Conservation (phyloP, 2,888 invertebrate genomes). For the Acanthosepion lycidas region DNA sequence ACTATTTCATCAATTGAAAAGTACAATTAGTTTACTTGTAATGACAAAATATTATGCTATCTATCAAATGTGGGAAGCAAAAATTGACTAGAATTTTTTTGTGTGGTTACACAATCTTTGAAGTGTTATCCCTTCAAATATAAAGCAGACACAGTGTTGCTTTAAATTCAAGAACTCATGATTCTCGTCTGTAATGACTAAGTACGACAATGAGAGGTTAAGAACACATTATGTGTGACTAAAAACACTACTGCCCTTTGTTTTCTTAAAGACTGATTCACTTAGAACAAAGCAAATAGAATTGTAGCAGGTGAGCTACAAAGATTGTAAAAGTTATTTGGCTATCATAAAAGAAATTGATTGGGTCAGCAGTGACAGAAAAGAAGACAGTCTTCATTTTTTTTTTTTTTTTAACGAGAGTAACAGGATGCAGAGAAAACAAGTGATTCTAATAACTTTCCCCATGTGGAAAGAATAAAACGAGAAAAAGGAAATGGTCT, state of each 20-base stretch:
- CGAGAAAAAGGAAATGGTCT: background rate
- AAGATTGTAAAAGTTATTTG: background rate
- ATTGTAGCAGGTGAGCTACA: background rate
- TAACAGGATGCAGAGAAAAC: background rate
- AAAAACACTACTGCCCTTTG: background rate
- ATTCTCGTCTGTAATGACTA: background rate
- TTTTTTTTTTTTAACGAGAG: background rate
- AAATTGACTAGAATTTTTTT: too few relatives aligned
- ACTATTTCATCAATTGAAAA: too few relatives aligned
- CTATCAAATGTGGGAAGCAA: too few relatives aligned
- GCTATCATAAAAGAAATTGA: background rate
- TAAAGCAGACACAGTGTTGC: background rate
- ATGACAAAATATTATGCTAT: too few relatives aligned
- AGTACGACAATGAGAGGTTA: background rate
- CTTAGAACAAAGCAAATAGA: background rate
- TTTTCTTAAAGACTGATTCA: constrained; percentile 8
- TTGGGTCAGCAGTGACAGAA: background rate
- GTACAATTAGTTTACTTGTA: too few relatives aligned
- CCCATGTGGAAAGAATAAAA: background rate
- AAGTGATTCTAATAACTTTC: background rate
- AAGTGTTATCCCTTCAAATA: background rate
- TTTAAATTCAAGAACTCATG: background rate
- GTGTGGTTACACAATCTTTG: too few relatives aligned
- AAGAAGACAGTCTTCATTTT: background rate
- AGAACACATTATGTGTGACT: background rate